Conservation (phyloP, 2,797 vertebrate genomes). For the Chelon labrosus region DNA sequence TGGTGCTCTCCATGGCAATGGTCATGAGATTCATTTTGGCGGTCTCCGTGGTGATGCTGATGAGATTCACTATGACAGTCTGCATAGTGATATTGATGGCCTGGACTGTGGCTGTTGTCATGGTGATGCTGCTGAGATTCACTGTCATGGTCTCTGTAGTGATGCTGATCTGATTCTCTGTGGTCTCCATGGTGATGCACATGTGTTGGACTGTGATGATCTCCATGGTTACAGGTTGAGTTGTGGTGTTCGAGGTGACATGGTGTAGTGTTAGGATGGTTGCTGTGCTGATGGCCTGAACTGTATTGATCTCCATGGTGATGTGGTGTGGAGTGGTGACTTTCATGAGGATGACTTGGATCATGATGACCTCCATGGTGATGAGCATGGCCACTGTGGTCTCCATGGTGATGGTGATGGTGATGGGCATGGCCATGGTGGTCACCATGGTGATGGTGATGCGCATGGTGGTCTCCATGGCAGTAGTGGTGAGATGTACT, state of each 20-base stretch:
- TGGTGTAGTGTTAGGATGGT: conserved; percentile 17
- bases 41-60: conserved; percentile 18
- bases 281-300: conserved; percentile 21
- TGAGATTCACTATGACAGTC: not conserved
- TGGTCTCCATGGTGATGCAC: conserved; percentile 27
- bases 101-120: conserved; percentile 14
- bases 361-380: conserved; percentile 17
- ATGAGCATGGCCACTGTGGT: conserved; percentile 21
- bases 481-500: not conserved
- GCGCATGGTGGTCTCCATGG: conserved; percentile 6
- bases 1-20: conserved; percentile 33
- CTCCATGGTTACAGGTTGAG: conserved; percentile 18
- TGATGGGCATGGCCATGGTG: conserved; percentile 20
- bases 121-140: not conserved
- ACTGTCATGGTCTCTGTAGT: conserved; percentile 18
- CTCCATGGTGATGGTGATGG: conserved; percentile 45
- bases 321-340: conserved; percentile 13
- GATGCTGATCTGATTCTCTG: conserved; percentile 10
- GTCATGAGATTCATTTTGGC: not conserved
- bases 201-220: conserved; percentile 1
- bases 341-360: conserved; percentile 8
- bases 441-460: conserved; percentile 34
- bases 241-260: conserved; percentile 30
- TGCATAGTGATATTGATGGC: conserved; percentile 1
- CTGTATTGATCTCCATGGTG: conserved; percentile 20